A percentile compares a stretch with the other conserved stretches of the same genome.
Conservation (phyloP, 2,113 vertebrate species). For the Clarias gariepinus region DNA sequence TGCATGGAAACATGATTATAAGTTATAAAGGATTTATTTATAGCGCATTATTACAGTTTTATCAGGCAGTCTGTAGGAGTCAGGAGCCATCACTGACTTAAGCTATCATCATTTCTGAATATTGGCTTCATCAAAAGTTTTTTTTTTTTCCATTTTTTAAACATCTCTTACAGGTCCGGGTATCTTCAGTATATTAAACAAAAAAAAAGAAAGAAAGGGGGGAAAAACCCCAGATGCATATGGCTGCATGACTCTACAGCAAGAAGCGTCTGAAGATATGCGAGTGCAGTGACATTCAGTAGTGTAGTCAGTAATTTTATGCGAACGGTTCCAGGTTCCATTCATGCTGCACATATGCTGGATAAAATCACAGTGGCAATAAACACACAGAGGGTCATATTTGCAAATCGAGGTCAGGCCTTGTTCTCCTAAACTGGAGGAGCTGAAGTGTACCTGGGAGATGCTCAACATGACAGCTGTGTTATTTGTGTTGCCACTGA, state of each 20-base stretch:
- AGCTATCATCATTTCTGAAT: background rate
- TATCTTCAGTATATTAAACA: background rate
- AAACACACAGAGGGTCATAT: constrained; percentile 51
- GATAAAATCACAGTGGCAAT: constrained; percentile 49
- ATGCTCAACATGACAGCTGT: constrained; percentile 53
- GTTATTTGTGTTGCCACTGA: constrained; percentile 58
- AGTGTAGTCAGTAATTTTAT: background rate
- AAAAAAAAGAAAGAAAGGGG: background rate
- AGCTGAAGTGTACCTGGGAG: constrained; percentile 55
- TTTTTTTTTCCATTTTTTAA: background rate
- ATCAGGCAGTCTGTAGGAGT: background rate
- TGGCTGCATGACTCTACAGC: background rate
- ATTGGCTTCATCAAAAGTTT: background rate
- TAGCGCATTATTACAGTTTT: background rate
- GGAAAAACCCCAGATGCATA: background rate
- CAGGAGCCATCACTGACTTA: background rate
- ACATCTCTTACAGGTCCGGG: background rate
- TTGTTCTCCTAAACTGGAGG: constrained; percentile 47
- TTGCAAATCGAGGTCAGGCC: constrained; percentile 52
- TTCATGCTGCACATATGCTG: constrained; percentile 23
- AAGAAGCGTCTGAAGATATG: background rate
- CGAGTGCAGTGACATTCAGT: background rate
- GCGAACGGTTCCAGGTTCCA: background rate
- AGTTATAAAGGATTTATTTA: background rate
- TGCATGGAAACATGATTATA: background rate